Evolutionary conservation across 2,797 vertebrate genomes (phyloP).

Genomic region (Orientallactaga sibirica): DNA sequence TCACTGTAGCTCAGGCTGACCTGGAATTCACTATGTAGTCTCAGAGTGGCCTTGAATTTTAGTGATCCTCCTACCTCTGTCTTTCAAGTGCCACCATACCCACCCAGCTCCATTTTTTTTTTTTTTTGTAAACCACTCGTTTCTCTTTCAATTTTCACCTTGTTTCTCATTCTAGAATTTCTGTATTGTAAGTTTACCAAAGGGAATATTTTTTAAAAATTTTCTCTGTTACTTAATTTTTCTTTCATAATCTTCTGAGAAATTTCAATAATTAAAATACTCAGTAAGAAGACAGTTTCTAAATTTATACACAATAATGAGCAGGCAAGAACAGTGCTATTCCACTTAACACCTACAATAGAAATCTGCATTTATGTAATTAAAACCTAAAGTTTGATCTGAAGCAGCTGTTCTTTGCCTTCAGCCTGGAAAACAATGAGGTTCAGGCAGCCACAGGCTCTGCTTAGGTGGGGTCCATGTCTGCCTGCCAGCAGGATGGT

Average conservation of each 20-base stretch:
- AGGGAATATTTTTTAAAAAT: neutral
- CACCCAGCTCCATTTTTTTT: too few relatives aligned
- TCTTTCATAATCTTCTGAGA: slow-evolving; percentile 33
- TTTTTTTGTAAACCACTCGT: neutral
- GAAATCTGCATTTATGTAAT: slow-evolving; percentile 48
- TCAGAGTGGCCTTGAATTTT: too few relatives aligned
- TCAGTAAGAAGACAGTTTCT: slow-evolving; percentile 22
- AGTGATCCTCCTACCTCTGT: too few relatives aligned
- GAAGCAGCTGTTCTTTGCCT: slow-evolving; percentile 46
- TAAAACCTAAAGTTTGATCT: slow-evolving; percentile 57
- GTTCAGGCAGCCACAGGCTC: slow-evolving; percentile 57
- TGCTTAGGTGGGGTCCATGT: neutral
- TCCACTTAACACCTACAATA: slow-evolving; percentile 34
- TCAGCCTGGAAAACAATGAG: slow-evolving; percentile 44
- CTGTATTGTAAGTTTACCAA: slow-evolving; percentile 7
- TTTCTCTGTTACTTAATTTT: slow-evolving; percentile 50
- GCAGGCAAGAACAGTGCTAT: slow-evolving; percentile 31
- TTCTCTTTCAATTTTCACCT: slow-evolving; percentile 51
- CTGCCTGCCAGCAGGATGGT: slow-evolving; percentile 61
- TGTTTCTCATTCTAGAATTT: slow-evolving; percentile 40
- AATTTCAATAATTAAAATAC: slow-evolving; percentile 54
- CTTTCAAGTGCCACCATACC: too few relatives aligned
- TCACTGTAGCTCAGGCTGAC: too few relatives aligned
- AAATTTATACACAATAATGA: slow-evolving; percentile 66
- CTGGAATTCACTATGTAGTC: too few relatives aligned